Percentiles rank a stretch among this genome's conserved stretches.
These are phyloP conservation scores for Garrulus glandarius DNA, from an alignment of 2,797 vertebrate species.

Conservation along the genomic window DNA sequence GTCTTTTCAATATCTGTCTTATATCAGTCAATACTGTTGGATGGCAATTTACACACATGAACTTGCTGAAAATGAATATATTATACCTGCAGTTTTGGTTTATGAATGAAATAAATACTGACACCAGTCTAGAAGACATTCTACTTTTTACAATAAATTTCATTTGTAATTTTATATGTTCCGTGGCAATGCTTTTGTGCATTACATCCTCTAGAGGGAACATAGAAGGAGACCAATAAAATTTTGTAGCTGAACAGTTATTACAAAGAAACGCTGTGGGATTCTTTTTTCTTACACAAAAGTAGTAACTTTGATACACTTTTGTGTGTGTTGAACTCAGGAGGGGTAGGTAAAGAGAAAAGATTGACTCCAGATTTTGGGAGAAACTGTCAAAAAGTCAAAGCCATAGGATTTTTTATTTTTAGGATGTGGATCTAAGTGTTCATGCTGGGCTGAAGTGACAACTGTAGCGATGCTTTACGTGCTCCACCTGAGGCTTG, in stretches of 20 bases:
- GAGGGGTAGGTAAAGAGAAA: background rate
- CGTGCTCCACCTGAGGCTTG: background rate
- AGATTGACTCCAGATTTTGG: background rate
- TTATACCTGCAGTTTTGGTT: slow-evolving; percentile 78
- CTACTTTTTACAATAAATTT: slow-evolving; percentile 87
- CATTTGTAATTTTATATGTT: slow-evolving; percentile 86
- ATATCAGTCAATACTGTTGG: slow-evolving; percentile 79
- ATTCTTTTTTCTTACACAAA: slow-evolving; percentile 72
- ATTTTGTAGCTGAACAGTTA: slow-evolving; percentile 98
- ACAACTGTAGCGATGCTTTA: background rate
- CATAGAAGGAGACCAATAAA: slow-evolving; percentile 91
- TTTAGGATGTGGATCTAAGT: background rate
- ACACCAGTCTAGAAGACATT: slow-evolving; percentile 81
- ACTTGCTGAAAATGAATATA: slow-evolving; percentile 81
- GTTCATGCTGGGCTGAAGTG: background rate
- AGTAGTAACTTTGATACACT: slow-evolving; percentile 57
- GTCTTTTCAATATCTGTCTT: slow-evolving; percentile 84
- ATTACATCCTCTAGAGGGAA: slow-evolving; percentile 81
- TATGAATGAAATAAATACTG: slow-evolving; percentile 84
- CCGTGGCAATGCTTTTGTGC: slow-evolving; percentile 83
- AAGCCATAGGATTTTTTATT: background rate
- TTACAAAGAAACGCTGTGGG: slow-evolving; percentile 87
- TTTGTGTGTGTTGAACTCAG: slow-evolving; percentile 18
- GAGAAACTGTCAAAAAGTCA: background rate
- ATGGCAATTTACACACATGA: slow-evolving; percentile 79